Base-by-base conservation (phyloP, 2,113 vertebrate genomes). In the Aegotheles bennettii region DNA sequence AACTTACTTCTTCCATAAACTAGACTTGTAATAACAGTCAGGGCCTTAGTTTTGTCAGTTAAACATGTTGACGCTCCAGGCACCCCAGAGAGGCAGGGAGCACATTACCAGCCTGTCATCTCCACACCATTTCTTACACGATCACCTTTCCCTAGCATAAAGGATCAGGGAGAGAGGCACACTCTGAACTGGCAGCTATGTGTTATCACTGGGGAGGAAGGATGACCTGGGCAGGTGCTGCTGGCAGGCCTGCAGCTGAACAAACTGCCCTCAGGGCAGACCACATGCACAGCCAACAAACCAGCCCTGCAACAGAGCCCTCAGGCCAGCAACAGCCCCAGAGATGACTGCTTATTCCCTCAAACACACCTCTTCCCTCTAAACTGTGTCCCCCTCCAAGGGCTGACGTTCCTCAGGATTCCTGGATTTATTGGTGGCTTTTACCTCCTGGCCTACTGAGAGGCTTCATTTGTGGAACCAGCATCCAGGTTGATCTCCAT, bases 131-230 rank as follows among this genome's bases (percentile, higher is more conserved):
- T 2, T n/a, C 53, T 45, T 21, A 57, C 48, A 6, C 0, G 21
- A 21, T 29, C 3, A 1, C 29, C 28, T 59, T 61, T 57, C 19
- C 38, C 59, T 33, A 43, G 31, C 21, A n/a, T 12, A 8, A 40
- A 19, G 38, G 4, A 1, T 29, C 2, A 9, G 57, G 54, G 7
- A 84, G 7, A 84, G 38, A 67, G 50, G 21, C 1, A 0, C 35
- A 5, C 17, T 16, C 28, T 29, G 23, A 73, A 21, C 42, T 42
- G 64, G 29, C 31, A 67, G 11, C 3, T 33, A 2, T 18, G 5
- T 3, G 10, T 2, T 9, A 0, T 3, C 7, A 4, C 0, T 2
- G 23, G 8, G 3, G 14, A 71, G 16, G 5, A 36, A 21, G 42
- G 36, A 15, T 17, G 35, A 42, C 42, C n/a, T 20, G 26, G 7